Conservation (phyloP, 2,888 invertebrate genomes). For the Steinernema carpocapsae region DNA sequence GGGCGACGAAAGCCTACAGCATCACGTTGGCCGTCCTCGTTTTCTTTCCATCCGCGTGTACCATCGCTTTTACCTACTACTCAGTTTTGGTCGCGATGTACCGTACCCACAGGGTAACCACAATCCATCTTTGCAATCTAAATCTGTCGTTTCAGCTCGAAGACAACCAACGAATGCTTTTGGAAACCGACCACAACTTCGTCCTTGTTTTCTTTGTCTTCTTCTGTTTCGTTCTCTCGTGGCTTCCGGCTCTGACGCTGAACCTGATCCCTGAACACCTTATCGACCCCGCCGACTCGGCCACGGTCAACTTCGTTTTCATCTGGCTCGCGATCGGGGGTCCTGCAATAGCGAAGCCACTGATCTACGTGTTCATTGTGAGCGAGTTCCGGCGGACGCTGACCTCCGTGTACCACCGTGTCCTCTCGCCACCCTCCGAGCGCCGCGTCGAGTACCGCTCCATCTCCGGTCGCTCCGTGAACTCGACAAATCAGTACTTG, state of each 20-base stretch:
- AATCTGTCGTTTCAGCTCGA: conserved; percentile 74
- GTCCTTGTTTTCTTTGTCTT: conserved; percentile 92
- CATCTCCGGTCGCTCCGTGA: background rate
- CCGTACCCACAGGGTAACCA: conserved; percentile 74
- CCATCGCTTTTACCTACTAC: conserved; percentile 89
- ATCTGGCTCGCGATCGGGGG: conserved; percentile 94
- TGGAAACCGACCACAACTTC: conserved; percentile 88
- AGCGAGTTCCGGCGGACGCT: conserved; percentile 78
- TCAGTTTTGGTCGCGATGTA: conserved; percentile 93
- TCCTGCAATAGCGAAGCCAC: conserved; percentile 87
- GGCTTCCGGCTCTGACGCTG: conserved; percentile 83
- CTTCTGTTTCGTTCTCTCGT: conserved; percentile 87
- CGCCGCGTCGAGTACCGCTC: conserved; percentile 27
- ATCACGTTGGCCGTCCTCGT: conserved; percentile 86
- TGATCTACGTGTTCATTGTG: conserved; percentile 86
- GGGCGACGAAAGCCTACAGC: conserved; percentile 92
- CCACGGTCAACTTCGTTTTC: conserved; percentile 70
- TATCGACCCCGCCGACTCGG: conserved; percentile 45
- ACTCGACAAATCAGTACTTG: conserved; percentile 1
- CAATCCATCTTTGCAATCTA: no score
- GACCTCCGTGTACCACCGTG: conserved; percentile 17
- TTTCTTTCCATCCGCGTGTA: conserved; percentile 91
- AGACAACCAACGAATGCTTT: conserved; percentile 85
- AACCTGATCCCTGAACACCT: conserved; percentile 52
- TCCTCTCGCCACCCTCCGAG: conserved; percentile 21